These are phyloP conservation scores for Temnothorax ravouxi DNA, from an alignment of 2,888 invertebrate genomes.

Conservation along the genomic window DNA sequence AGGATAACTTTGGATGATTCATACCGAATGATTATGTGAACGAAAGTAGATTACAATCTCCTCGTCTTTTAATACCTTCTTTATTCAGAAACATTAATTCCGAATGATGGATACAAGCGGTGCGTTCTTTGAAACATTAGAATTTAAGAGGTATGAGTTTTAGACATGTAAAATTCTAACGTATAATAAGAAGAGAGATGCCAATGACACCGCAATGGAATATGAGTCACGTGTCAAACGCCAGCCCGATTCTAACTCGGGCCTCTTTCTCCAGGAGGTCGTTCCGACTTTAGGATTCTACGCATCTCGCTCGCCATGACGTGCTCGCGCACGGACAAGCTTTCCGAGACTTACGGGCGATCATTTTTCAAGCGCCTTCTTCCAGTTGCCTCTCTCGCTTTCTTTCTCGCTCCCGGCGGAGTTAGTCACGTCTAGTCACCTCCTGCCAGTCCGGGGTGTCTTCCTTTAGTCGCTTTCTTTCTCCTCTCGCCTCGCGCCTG, in stretches of 20 bases:
- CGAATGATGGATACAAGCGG: background rate
- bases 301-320: constrained; percentile 52
- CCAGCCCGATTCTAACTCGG: constrained; percentile 1
- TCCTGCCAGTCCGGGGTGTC: constrained; percentile 66
- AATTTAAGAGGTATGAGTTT: background rate
- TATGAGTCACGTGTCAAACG: constrained; percentile 43
- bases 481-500: constrained; percentile 41
- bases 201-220: constrained; percentile 15
- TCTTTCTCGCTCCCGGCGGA: constrained; percentile 46
- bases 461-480: constrained; percentile 51
- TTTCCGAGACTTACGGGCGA: constrained; percentile 67
- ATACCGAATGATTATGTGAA: background rate
- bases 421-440: constrained; percentile 75
- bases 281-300: constrained; percentile 66
- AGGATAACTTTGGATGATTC: constrained; percentile 39
- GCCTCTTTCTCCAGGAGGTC: constrained; percentile 37
- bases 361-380: constrained; percentile 70
- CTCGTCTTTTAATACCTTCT: background rate
- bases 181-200: background rate
- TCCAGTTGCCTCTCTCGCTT: constrained; percentile 44
- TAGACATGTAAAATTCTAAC: background rate
- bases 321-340: constrained; percentile 38
- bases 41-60: constrained; percentile 28
- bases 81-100: background rate
- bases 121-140: background rate